A percentile compares a stretch with the other conserved stretches of the same genome.
Evolutionary conservation across 1,140 invertebrate genomes (phyloP).

Genomic region (Pollicipes pollicipes): DNA sequence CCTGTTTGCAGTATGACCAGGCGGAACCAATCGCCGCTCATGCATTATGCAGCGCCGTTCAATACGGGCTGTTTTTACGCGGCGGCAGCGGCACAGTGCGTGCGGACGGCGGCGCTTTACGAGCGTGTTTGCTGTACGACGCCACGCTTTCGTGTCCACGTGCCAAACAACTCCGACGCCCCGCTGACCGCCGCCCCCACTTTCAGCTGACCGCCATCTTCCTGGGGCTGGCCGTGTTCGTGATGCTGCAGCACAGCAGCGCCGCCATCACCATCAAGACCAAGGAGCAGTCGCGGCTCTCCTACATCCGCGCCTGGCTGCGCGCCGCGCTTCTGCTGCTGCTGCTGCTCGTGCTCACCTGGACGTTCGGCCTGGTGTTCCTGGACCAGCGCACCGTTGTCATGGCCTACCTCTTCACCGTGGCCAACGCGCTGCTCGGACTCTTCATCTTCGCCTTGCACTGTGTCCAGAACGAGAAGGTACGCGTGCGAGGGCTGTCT

Average conservation of each 20-base stretch:
- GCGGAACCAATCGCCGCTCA: neutral
- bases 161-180: too few relatives aligned
- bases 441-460: slow-evolving; percentile 89
- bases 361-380: slow-evolving; percentile 73
- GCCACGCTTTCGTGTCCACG: too few relatives aligned
- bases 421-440: slow-evolving; percentile 78
- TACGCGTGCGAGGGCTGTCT: slow-evolving; percentile 34
- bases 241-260: slow-evolving; percentile 24
- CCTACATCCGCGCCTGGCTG: slow-evolving; percentile 52
- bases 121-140: too few relatives aligned
- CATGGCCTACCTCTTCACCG: slow-evolving; percentile 66
- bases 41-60: neutral
- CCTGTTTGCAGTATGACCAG: neutral
- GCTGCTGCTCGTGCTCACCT: slow-evolving; percentile 67
- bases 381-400: slow-evolving; percentile 59
- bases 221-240: neutral
- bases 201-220: neutral
- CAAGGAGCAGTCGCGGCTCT: slow-evolving; percentile 50
- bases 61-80: too few relatives aligned
- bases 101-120: too few relatives aligned
- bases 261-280: slow-evolving; percentile 53
- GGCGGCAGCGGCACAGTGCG: too few relatives aligned
- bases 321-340: slow-evolving; percentile 63
- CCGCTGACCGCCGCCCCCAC: too few relatives aligned
- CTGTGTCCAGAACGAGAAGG: slow-evolving; percentile 86